Evolutionary conservation across 37 sponge, comb jelly and placozoan species (phyloP).

Genomic region (Chondrosia reniformis): DNA sequence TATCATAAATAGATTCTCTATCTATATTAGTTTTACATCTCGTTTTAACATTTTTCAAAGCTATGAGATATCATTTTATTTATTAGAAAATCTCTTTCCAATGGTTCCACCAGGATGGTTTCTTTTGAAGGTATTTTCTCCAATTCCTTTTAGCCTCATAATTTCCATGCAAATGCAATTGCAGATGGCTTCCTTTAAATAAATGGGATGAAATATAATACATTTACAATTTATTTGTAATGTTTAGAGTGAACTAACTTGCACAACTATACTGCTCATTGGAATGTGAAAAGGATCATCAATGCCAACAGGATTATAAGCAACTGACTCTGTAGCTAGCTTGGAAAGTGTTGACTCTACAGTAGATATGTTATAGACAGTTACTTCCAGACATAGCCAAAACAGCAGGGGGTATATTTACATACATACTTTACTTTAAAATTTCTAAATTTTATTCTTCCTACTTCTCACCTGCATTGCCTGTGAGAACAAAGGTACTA

Average conservation of each 20-base stretch:
- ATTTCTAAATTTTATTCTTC: no score
- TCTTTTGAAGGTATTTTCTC: conserved; percentile 25
- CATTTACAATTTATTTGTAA: not conserved
- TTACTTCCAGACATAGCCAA: not conserved
- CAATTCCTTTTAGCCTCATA: not conserved
- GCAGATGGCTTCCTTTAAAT: conserved; percentile 48
- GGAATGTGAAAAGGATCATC: conserved; percentile 73
- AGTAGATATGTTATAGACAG: not conserved
- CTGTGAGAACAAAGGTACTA: conserved; percentile 32
- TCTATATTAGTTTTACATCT: no score
- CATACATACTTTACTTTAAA: no score
- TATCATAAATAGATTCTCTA: no score
- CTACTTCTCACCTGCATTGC: conserved; percentile 27
- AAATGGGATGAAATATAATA: not conserved
- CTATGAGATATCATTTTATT: not conserved
- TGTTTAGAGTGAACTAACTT: conserved; percentile 36
- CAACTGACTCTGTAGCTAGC: conserved; percentile 19
- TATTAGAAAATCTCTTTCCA: conserved; percentile 24
- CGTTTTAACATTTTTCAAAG: no score
- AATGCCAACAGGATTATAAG: conserved; percentile 22
- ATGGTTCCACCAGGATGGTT: conserved; percentile 79
- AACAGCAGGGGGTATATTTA: no score
- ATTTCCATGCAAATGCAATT: conserved; percentile 68
- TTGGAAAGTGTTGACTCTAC: conserved; percentile 46
- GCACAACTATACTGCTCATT: conserved; percentile 55